phyloP scores from a whole-genome alignment of 1,140 invertebrate genomes.

The Temnothorax nylanderi region DNA sequence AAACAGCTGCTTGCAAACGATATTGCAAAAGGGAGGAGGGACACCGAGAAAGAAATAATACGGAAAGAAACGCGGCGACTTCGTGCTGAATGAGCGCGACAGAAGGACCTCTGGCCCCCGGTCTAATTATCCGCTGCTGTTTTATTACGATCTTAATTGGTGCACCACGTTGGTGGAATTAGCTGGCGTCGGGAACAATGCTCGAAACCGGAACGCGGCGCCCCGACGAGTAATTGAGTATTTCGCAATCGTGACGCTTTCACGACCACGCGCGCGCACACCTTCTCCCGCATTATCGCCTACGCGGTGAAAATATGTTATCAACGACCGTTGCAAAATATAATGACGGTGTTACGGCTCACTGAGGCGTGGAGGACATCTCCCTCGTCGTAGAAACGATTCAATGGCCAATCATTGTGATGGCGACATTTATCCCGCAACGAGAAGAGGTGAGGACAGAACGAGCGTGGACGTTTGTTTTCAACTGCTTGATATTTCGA shows the following conservation, averaged over 20 bases:
- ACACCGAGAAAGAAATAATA: constrained; percentile 32
- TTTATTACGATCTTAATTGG: constrained; percentile 71
- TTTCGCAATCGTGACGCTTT: constrained; percentile 73
- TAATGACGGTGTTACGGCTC: constrained; percentile 49
- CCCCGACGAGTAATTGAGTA: constrained; percentile 62
- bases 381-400: constrained; percentile 39
- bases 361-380: constrained; percentile 61
- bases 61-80: background rate
- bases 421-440: constrained; percentile 44
- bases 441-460: constrained; percentile 17
- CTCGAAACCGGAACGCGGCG: constrained; percentile 46
- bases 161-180: constrained; percentile 14
- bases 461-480: background rate
- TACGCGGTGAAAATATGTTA: constrained; percentile 73
- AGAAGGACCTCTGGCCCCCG: background rate
- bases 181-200: constrained; percentile 56
- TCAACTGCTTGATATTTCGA: background rate
- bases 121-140: constrained; percentile 62
- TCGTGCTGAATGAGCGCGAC: background rate
- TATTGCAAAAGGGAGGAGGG: constrained; percentile 24
- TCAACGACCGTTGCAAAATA: constrained; percentile 66
- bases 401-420: constrained; percentile 53
- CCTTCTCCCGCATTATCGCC: constrained; percentile 66
- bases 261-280: constrained; percentile 59
- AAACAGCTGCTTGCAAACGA: constrained; percentile 32